A percentile compares a stretch with the other conserved stretches of the same genome.
Conservation (phyloP, 2,888 invertebrate species). For the Nebria brevicollis region DNA sequence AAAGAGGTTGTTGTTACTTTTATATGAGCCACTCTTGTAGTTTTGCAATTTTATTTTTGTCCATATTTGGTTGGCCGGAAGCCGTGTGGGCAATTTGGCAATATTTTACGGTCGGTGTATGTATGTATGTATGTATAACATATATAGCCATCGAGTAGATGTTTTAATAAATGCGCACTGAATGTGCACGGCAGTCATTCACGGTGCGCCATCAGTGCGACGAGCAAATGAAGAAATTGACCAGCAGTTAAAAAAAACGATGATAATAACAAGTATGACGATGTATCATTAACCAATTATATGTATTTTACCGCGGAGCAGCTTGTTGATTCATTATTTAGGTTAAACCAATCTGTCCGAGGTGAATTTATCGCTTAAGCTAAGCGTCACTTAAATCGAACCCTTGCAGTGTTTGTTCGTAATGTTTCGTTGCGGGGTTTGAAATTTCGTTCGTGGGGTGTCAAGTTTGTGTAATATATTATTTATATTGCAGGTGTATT, state of each 20-base stretch:
- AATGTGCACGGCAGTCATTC: background rate
- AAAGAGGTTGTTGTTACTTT: constrained; percentile 16
- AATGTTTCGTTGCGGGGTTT: no score
- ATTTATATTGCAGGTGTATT: background rate
- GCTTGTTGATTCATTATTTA: background rate
- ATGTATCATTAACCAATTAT: constrained; percentile 1
- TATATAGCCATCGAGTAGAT: background rate
- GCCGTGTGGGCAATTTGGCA: background rate
- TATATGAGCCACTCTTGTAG: background rate
- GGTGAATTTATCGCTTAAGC: background rate
- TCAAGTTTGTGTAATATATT: background rate
- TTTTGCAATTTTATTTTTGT: background rate
- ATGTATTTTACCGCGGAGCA: background rate
- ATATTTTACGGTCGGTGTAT: background rate
- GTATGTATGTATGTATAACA: background rate
- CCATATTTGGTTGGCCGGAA: constrained; percentile 13
- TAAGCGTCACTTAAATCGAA: background rate
- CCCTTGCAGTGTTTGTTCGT: background rate
- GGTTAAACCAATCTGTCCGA: background rate
- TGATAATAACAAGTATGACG: background rate
- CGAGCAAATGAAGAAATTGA: background rate
- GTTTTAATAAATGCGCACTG: background rate
- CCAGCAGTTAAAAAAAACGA: background rate
- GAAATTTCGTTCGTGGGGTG: background rate
- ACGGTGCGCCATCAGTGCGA: background rate